Evolutionary conservation across 37 sponge, comb jelly and placozoan genomes (phyloP).

Genomic region (Haliclona indistincta): DNA sequence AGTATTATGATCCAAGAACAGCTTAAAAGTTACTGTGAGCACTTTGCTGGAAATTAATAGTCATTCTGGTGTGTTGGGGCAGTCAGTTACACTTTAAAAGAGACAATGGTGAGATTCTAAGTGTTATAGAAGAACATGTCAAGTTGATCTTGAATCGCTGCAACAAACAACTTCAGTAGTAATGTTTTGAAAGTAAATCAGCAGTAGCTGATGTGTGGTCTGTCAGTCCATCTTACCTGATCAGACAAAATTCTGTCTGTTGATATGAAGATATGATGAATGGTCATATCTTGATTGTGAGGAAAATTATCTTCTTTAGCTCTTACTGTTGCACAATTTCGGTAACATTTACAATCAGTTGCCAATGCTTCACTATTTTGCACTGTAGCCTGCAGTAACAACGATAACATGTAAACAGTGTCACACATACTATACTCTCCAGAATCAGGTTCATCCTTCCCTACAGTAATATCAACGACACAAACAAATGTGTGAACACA

Average conservation of each 20-base stretch:
- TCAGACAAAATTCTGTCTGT: neutral
- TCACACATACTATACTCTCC: too few relatives aligned
- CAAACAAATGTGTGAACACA: neutral
- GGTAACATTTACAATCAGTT: constrained; percentile 71
- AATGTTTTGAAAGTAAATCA: neutral
- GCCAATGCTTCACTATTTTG: neutral
- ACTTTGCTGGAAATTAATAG: constrained; percentile 4
- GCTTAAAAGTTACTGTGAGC: constrained; percentile 62
- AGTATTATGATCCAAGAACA: constrained; percentile 92
- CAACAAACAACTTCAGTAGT: neutral
- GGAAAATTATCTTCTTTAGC: constrained; percentile 59
- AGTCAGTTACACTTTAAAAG: constrained; percentile 30
- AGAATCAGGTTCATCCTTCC: constrained; percentile 77
- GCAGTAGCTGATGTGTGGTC: too few relatives aligned
- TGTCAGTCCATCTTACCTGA: constrained; percentile 16
- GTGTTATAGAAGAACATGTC: constrained; percentile 66
- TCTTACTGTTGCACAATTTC: constrained; percentile 70
- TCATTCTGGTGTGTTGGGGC: too few relatives aligned
- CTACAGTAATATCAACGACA: constrained; percentile 13
- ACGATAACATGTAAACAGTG: neutral
- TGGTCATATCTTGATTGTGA: constrained; percentile 57
- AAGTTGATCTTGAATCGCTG: constrained; percentile 78
- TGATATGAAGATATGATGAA: constrained; percentile 66
- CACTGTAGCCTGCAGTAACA: neutral
- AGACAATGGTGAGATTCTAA: constrained; percentile 75